Evolutionary conservation across 1,140 invertebrate genomes (phyloP).

Genomic region (Aphis gossypii): DNA sequence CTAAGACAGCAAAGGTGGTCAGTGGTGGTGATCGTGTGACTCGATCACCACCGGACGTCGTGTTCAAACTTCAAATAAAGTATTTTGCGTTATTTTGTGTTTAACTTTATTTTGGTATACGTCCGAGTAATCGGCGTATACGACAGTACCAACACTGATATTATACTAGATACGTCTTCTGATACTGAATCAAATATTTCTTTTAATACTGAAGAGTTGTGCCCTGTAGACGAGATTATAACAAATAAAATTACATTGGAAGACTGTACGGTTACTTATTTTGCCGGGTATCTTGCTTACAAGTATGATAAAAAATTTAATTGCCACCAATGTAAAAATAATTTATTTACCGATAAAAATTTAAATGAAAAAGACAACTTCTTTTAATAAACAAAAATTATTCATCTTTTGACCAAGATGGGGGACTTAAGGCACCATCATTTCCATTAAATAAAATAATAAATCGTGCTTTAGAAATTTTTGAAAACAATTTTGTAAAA

Average conservation of each 20-base stretch:
- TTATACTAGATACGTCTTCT: not conserved
- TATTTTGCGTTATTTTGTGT: too few species aligned
- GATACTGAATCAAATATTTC: constrained; percentile 18
- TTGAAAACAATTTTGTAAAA: too few species aligned
- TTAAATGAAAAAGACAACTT: constrained; percentile 16
- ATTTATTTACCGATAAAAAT: constrained; percentile 5
- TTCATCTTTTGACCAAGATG: not conserved
- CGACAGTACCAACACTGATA: not conserved
- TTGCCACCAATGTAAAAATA: not conserved
- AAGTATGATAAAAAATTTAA: not conserved
- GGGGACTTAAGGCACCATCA: constrained; percentile 4
- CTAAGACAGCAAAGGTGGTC: too few species aligned
- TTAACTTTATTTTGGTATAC: too few species aligned
- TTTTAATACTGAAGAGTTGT: not conserved
- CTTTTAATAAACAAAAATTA: not conserved
- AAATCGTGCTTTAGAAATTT: too few species aligned
- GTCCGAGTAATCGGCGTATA: too few species aligned
- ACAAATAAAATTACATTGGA: not conserved
- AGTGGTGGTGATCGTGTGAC: too few species aligned
- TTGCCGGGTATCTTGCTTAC: not conserved
- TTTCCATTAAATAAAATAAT: not conserved
- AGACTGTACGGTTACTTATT: not conserved
- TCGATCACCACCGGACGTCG: too few species aligned
- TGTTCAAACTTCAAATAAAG: too few species aligned
- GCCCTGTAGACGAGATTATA: not conserved